phyloP scores from a whole-genome alignment of 2,888 invertebrate species.

The Ormyrus labotus region DNA sequence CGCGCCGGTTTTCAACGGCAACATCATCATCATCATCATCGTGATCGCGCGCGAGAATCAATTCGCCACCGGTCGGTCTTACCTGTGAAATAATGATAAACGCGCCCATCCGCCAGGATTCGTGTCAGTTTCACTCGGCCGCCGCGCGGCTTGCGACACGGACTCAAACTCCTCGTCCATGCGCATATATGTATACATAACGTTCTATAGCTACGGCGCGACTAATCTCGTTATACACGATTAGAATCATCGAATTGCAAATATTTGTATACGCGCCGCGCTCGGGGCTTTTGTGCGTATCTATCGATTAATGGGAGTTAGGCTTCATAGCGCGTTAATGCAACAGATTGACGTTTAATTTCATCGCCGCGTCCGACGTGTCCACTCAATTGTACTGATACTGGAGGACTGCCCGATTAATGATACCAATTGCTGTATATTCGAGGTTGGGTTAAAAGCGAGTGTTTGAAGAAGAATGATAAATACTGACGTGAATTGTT shows the following conservation, averaged over 20 bases:
- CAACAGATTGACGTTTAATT: too few species aligned
- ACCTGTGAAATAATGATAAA: slow-evolving; percentile 38
- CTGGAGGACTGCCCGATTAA: too few species aligned
- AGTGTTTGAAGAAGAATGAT: too few species aligned
- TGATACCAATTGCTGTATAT: too few species aligned
- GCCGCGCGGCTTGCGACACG: slow-evolving; percentile 15
- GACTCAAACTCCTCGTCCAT: background rate
- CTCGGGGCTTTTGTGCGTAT: background rate
- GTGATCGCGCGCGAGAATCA: background rate
- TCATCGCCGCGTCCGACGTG: too few species aligned
- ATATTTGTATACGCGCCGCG: background rate
- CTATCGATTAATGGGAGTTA: background rate
- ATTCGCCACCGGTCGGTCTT: background rate
- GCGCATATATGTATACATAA: background rate
- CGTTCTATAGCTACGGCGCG: background rate
- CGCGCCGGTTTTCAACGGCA: background rate
- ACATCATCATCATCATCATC: background rate
- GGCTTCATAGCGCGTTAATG: background rate
- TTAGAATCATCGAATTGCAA: slow-evolving; percentile 10
- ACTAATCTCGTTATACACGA: too few species aligned
- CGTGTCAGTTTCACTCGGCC: slow-evolving; percentile 45
- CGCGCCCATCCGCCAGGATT: slow-evolving; percentile 10
- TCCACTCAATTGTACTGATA: too few species aligned
- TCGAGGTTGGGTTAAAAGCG: too few species aligned
- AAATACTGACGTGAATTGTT: too few species aligned